Evolutionary conservation across 2,888 invertebrate species (phyloP).

Genomic region (Acanthosepion esculentum): DNA sequence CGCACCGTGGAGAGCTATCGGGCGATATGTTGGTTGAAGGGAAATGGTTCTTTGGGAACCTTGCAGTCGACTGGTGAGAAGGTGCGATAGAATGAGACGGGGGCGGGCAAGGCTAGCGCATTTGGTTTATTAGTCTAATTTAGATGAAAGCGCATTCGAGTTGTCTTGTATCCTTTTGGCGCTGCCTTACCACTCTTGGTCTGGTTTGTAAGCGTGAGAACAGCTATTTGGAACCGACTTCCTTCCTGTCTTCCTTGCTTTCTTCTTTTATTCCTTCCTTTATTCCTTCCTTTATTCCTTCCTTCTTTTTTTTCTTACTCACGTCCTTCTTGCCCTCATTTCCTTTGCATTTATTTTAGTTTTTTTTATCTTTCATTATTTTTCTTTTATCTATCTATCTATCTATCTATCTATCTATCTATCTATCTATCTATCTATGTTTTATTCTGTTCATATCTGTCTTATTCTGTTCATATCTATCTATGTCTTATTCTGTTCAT

Average conservation of each 20-base stretch:
- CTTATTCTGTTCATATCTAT: too few relatives aligned
- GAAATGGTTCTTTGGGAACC: not conserved
- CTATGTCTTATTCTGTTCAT: too few relatives aligned
- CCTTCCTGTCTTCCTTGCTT: not conserved
- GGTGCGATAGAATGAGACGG: not conserved
- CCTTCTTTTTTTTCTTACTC: too few relatives aligned
- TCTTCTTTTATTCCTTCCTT: too few relatives aligned
- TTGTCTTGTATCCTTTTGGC: not conserved
- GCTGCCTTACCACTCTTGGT: not conserved
- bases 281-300: too few relatives aligned
- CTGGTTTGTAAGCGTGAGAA: not conserved
- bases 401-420: not conserved
- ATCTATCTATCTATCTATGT: not conserved
- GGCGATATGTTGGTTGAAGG: not conserved
- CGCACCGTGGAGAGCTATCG: not conserved
- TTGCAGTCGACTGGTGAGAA: not conserved
- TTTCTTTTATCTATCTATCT: not conserved
- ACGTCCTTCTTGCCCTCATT: too few relatives aligned
- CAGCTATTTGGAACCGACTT: not conserved
- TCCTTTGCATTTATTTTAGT: too few relatives aligned
- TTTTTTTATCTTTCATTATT: not conserved
- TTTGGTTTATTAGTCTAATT: not conserved
- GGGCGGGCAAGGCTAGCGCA: not conserved
- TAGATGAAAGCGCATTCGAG: slow-evolving; percentile 8
- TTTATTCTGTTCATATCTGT: too few relatives aligned